Conservation (phyloP, 2,113 vertebrate species). For the Ptilorrhoa leucosticta region DNA sequence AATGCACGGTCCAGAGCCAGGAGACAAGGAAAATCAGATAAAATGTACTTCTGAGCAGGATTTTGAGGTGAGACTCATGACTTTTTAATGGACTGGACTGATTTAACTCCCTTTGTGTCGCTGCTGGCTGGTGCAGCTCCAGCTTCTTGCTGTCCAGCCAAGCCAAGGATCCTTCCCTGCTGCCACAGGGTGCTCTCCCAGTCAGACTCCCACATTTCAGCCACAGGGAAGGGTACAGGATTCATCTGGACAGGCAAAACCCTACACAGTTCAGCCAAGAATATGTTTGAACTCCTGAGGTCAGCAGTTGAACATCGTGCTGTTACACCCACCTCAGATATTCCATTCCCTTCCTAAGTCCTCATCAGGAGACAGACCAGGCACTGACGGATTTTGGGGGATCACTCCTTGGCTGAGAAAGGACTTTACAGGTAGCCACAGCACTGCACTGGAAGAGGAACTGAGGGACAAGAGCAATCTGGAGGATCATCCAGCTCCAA, state of each 20-base stretch:
- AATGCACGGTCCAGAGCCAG: neutral
- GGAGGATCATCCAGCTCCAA: neutral
- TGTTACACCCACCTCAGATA: neutral
- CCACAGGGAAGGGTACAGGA: neutral
- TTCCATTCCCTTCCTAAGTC: neutral
- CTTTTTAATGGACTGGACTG: neutral
- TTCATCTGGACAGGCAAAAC: neutral
- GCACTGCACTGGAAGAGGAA: neutral
- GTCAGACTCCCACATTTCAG: neutral
- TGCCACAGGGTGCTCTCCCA: neutral
- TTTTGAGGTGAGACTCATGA: neutral
- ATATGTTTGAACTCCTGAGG: neutral
- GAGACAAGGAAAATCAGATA: neutral
- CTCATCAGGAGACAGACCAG: neutral
- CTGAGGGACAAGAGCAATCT: neutral
- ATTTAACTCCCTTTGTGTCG: neutral
- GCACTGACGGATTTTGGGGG: neutral
- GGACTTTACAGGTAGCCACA: neutral
- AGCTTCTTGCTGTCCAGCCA: neutral
- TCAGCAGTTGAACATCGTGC: fast-evolving
- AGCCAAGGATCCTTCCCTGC: neutral
- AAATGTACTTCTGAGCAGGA: neutral
- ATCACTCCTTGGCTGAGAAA: neutral
- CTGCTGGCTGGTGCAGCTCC: neutral
- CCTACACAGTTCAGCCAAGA: neutral